Evolutionary conservation across 2,113 vertebrate species (phyloP), one percentile per base, ranked within the genome.

Genomic region (Scartelaos histophorus): DNA sequence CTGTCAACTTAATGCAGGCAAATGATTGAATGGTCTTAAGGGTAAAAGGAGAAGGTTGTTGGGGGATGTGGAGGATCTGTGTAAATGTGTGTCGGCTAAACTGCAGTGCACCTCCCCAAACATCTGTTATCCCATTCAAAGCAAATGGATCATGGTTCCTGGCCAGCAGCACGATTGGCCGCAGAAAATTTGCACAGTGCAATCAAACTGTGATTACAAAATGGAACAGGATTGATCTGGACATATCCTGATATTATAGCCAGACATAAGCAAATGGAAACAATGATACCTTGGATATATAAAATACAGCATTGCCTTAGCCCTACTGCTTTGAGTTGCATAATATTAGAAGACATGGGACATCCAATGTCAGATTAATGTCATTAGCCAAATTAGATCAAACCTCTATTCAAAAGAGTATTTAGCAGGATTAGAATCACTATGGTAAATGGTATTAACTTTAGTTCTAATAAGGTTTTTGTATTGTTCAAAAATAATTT

Each of bases 91-190:
- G 29, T 60, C 47, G 60, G 58, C 66, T 19, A 51, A 70, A 54
- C 74, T 47, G 49, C 67, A 75, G 67, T 67, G 67, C 60, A 70
- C 65, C 73, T 72, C 79, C 79, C 73, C 49, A 69, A 80, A 82
- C 88, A 90, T 90, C 90, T 91, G 90, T 80, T 80, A 64, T 81
- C 66, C 75, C 58, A 66, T 79, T 87, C 72, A 78, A 25, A 56
- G 71, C 74, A 71, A 81, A 73, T 54, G 15, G 53, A 82, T 71
- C 24, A 24, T 75, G 17, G 24, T 72, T 67, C 13, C 17, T 73
- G 56, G 22, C 76, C 43, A 60, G 57, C 67, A n/a, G 67, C 13
- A 66, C 78, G 76, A 85, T 80, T 85, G 76, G 71, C 73, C 56
- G 60, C 13, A 13, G n/a, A 49, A 67, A 69, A 71, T 69, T 82